phyloP scores from a whole-genome alignment of 92 coral and sea anemone species.

The Virgularia gustaviana region DNA sequence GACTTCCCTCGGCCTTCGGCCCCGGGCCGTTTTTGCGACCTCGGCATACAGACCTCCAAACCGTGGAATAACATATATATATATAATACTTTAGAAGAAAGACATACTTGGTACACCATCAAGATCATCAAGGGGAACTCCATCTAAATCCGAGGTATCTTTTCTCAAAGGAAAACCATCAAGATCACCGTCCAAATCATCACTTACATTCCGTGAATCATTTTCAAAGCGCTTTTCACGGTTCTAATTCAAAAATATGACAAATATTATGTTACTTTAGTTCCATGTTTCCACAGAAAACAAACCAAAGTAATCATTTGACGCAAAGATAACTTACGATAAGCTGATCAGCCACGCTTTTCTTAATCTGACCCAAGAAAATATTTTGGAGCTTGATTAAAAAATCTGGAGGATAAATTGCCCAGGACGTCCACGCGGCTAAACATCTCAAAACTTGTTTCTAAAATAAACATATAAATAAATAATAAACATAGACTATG shows the following conservation, averaged over 20 bases:
- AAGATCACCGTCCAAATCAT: conserved; percentile 66
- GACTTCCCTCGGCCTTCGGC: no score
- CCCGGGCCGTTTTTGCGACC: no score
- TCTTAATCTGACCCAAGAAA: conserved; percentile 74
- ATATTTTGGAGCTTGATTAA: conserved; percentile 73
- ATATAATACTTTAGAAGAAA: background rate
- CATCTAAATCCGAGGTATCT: conserved; percentile 64
- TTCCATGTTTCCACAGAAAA: no score
- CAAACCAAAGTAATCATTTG: no score
- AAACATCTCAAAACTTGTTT: conserved; percentile 95
- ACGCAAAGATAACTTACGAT: no score
- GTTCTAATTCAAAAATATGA: no score
- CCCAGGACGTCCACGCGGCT: conserved; percentile 99
- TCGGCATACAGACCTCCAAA: no score
- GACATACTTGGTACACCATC: conserved; percentile 86
- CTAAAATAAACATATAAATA: conserved; percentile 40
- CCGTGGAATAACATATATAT: background rate
- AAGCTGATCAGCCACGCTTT: conserved; percentile 49
- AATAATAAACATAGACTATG: no score
- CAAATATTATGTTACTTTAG: no score
- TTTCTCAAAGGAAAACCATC: conserved; percentile 57
- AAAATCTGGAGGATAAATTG: conserved; percentile 90
- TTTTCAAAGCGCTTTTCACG: no score
- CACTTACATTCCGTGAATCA: conserved; percentile 18
- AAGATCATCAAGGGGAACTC: conserved; percentile 62